These are phyloP conservation scores for Heliconius charithonia DNA, from an alignment of 2,888 invertebrate genomes.

Conservation along the genomic window DNA sequence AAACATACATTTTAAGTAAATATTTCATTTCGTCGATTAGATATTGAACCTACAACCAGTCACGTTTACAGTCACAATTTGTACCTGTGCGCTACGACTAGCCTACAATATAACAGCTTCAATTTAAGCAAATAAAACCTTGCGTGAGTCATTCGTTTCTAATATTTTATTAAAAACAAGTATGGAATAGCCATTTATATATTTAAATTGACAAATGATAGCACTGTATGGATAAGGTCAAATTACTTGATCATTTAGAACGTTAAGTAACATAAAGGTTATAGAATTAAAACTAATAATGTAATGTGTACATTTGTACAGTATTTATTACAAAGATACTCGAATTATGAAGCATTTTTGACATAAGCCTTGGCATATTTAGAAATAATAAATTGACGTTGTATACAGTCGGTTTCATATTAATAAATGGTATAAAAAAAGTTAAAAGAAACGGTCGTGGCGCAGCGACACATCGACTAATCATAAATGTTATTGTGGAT, in stretches of 20 bases:
- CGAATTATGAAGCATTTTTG: slow-evolving; percentile 32
- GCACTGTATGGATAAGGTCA: slow-evolving; percentile 17
- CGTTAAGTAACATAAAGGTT: slow-evolving; percentile 26
- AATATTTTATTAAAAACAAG: neutral
- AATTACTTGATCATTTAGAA: slow-evolving; percentile 15
- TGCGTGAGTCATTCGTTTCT: neutral
- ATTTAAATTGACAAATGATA: slow-evolving; percentile 18
- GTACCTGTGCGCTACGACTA: too few relatives aligned
- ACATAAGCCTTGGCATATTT: slow-evolving; percentile 39
- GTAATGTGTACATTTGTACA: slow-evolving; percentile 12
- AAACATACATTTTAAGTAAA: too few relatives aligned
- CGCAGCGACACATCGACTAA: too few relatives aligned
- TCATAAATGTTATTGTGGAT: too few relatives aligned
- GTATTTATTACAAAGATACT: slow-evolving; percentile 22
- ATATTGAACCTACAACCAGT: too few relatives aligned
- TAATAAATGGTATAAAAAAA: neutral
- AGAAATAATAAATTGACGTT: slow-evolving; percentile 39
- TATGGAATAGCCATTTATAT: slow-evolving; percentile 4
- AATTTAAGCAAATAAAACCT: too few relatives aligned
- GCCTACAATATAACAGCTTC: too few relatives aligned
- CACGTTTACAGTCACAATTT: too few relatives aligned
- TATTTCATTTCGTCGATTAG: too few relatives aligned
- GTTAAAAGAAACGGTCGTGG: too few relatives aligned
- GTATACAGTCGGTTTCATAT: slow-evolving; percentile 33
- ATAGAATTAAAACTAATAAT: slow-evolving; percentile 22